Percentiles rank a stretch among this genome's conserved stretches.
Evolutionary conservation across 2,797 vertebrate species (phyloP).

Genomic region (Cephalopachus bancanus): DNA sequence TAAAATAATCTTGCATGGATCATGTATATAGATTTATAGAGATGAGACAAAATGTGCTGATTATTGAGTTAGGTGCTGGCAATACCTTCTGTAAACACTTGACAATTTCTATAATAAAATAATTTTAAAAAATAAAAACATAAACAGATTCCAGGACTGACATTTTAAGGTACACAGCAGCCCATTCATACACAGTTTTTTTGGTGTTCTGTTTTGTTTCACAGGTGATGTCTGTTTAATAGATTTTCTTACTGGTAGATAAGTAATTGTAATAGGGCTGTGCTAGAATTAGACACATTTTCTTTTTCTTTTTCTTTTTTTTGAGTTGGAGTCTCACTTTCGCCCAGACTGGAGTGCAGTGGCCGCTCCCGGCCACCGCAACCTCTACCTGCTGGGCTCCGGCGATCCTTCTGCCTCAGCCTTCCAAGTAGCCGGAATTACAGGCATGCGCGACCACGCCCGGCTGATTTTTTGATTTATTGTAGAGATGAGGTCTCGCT

Average conservation of each 20-base stretch:
- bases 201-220: neutral
- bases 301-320: no score
- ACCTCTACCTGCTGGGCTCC: no score
- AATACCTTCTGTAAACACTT: neutral
- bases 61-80: neutral
- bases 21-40: neutral
- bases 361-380: no score
- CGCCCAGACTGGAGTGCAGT: no score
- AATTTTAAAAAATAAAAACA: neutral
- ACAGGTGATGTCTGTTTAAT: neutral
- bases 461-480: no score
- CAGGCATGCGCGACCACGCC: no score
- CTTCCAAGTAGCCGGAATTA: no score
- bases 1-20: neutral
- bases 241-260: neutral
- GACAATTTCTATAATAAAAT: neutral
- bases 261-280: neutral
- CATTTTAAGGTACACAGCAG: neutral
- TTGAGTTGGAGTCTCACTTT: no score
- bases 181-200: neutral
- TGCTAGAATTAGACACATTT: neutral
- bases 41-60: neutral
- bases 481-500: no score
- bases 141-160: neutral
- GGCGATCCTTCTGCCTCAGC: no score